Base-by-base conservation (phyloP, 2,888 invertebrate species). In the Malthinus flaveolus region DNA sequence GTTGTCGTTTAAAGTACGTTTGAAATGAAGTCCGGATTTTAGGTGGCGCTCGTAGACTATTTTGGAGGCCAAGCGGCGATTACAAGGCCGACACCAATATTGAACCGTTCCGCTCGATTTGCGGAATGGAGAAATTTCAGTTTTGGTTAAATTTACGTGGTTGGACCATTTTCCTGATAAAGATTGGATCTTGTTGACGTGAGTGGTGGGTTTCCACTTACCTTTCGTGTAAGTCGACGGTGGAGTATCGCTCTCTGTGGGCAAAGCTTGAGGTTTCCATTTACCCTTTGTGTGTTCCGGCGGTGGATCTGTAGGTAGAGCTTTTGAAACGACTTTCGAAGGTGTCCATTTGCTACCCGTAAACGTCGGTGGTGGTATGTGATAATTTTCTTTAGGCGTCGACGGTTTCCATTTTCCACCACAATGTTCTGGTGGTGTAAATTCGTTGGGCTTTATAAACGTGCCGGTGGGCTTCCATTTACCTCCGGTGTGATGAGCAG, bases 21-120 rank as follows among this genome's bases (percentile, higher is more conserved):
- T 86, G 63, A 83, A 78, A 75, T 93, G 93, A 51, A 90, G 81
- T 68, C 86, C 87, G 0, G 91, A 90, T 75, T 85, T 84, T 53
- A 92, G 76, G 75, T 93, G 93, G 62, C 89, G 85, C 62, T 90
- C 88, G 75, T 90, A 93, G 65, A 90, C 86, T 32, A 84, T 78
- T 75, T 86, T 85, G 1, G 89, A 89, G 9, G 90, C 88, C 7
- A 93, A 80, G 51, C 87, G 83, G 51, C 92, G 82, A 66, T 91
- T 90, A 72, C 93, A 93, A 15, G 90, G 88, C 56, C 87, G 87
- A 72, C 92, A 92, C 90, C 90, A 91, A 74, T 87, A 91, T 67
- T 87, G 86, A 2, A 86, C 82, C 0, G 83, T 75, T 54, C 77
- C 76, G 59, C 70, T 73, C 0, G 76, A 75, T 68, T 78, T 77